Evolutionary conservation across 1,140 invertebrate genomes (phyloP).

Genomic region (Saccostrea cuccullata): DNA sequence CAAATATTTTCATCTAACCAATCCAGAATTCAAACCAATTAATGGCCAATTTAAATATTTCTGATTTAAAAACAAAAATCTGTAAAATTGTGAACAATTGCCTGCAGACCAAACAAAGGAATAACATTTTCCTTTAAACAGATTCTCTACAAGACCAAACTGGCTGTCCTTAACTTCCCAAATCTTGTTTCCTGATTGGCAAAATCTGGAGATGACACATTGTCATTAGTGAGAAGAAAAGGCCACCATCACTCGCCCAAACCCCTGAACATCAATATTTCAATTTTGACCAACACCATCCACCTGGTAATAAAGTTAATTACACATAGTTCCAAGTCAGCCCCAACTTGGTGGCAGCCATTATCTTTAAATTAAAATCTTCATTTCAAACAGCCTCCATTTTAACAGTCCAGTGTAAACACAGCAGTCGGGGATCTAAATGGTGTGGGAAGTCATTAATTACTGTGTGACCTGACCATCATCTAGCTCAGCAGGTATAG

Average conservation of each 20-base stretch:
- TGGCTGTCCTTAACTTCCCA: neutral
- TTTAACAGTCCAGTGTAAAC: conserved; percentile 34
- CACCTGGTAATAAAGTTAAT: conserved; percentile 36
- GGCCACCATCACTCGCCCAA: neutral
- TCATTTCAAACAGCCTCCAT: conserved; percentile 29
- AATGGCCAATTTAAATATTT: too few relatives aligned
- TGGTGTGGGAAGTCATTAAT: conserved; percentile 30
- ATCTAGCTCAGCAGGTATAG: conserved; percentile 4
- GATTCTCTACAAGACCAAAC: neutral
- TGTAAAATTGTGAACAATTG: neutral
- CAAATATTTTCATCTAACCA: too few relatives aligned
- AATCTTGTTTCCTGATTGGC: neutral
- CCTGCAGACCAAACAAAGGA: neutral
- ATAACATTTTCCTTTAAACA: neutral
- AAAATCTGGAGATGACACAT: conserved; percentile 32
- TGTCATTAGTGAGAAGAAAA: conserved; percentile 21
- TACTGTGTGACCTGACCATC: conserved; percentile 21
- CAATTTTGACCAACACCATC: conserved; percentile 31
- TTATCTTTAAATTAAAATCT: conserved; percentile 37
- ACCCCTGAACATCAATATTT: conserved; percentile 14
- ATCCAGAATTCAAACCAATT: too few relatives aligned
- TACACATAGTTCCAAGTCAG: conserved; percentile 10
- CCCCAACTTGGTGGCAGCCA: conserved; percentile 25
- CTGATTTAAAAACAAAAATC: neutral
- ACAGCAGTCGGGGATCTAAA: conserved; percentile 26